Evolutionary conservation across 2,888 invertebrate genomes (phyloP), one percentile per base, ranked within the genome.

Genomic region (Ferdinandea cuprea): DNA sequence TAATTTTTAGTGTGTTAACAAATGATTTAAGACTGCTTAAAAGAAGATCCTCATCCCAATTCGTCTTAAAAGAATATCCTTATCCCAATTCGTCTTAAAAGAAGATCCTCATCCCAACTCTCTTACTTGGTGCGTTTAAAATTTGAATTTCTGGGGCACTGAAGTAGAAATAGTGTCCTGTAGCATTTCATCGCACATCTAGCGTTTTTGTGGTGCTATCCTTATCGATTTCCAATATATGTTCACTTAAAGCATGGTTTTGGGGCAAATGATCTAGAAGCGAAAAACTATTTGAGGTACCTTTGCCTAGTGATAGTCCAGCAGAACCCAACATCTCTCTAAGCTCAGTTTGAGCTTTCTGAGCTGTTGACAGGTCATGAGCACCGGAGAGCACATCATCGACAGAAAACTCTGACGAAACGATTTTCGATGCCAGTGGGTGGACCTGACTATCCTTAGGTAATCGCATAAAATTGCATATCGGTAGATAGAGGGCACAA

Each of bases 81-180:
- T 8, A 28, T 35, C 65, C 65, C 52, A 13, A 66, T 52, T 9
- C 50, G 30, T 42, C 72, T 8, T 50, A n/a, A 0, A 73, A 65
- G 19, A 84, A 42, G 19, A 78, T n/a, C n/a, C n/a, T n/a, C n/a
- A n/a, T n/a, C n/a, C n/a, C n/a, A 69, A 37, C 48, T 19, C 74
- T 37, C 19, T 84, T 78, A 0, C 59, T 66, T 8, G 32, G 42
- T 1, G 13, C 6, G 1, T 8, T 6, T 15, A 15, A 42, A 8
- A 42, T 5, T 9, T 6, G 17, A 15, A 42, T 17, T 0, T 17
- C 15, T 15, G 15, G 48, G 11, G 13, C n/a, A 7, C 9, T 11
- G 48, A 28, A 25, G 40, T 40, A 59, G 13, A 28, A 59, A 32
- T 15, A 17, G 44, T 65, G 48, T n/a, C 3, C 32, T 9, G 9